Conservation (phyloP, 2,797 vertebrate genomes). For the Neostethus bicornis region DNA sequence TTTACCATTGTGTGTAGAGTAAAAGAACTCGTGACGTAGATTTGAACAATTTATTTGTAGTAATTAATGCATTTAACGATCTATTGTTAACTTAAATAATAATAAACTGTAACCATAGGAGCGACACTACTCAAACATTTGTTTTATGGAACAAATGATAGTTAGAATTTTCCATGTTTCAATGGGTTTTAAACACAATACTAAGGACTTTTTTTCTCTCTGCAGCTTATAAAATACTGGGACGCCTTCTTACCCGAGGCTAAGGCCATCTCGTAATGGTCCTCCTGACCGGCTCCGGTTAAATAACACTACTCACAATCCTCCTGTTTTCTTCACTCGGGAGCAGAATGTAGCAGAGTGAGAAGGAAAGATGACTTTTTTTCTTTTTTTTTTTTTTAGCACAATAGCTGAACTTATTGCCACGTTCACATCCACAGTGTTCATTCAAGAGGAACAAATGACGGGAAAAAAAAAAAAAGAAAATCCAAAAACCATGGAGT, state of each 20-base stretch:
- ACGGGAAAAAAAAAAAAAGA: no score
- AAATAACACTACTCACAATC: conserved; percentile 62
- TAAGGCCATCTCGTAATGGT: conserved; percentile 93
- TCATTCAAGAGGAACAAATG: neutral
- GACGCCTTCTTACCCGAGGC: conserved; percentile 97
- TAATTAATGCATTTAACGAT: no score
- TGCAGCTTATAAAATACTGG: conserved; percentile 97
- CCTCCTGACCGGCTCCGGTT: conserved; percentile 28
- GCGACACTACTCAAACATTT: no score
- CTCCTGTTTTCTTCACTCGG: conserved; percentile 34
- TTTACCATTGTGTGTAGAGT: no score
- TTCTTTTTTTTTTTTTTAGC: neutral
- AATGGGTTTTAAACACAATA: no score
- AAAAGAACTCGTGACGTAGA: no score
- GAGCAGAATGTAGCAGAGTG: conserved; percentile 72
- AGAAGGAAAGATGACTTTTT: conserved; percentile 58
- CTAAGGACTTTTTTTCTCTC: neutral
- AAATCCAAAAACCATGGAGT: neutral
- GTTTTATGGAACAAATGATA: no score
- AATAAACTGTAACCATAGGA: no score
- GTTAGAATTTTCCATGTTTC: no score
- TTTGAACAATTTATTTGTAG: no score
- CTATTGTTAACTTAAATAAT: no score
- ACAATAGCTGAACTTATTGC: neutral
- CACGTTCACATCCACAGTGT: conserved; percentile 10